A percentile compares a stretch with the other conserved stretches of the same genome.
phyloP scores from a whole-genome alignment of 2,888 invertebrate species.

The Hololepta plana region DNA sequence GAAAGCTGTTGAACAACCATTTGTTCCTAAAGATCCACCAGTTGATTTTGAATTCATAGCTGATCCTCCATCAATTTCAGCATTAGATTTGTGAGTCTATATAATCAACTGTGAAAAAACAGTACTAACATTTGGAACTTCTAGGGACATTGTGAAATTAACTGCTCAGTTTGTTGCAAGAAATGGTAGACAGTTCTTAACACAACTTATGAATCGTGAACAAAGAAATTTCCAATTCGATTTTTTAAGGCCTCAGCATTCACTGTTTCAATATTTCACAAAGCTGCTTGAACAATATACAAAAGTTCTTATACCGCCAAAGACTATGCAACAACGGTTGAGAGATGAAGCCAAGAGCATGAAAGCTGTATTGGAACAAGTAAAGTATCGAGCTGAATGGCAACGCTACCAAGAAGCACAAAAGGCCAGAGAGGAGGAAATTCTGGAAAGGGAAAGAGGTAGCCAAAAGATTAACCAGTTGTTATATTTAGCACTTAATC shows the following conservation, averaged over 20 bases:
- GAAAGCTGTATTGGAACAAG: conserved; percentile 62
- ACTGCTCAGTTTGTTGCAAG: conserved; percentile 98
- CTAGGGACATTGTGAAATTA: conserved; percentile 86
- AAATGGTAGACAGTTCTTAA: conserved; percentile 94
- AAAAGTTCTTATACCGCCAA: conserved; percentile 89
- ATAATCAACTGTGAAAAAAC: conserved; percentile 6
- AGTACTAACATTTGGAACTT: too few relatives aligned
- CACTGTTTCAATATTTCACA: conserved; percentile 95
- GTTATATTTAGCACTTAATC: not conserved
- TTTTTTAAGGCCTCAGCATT: conserved; percentile 95
- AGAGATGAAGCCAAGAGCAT: conserved; percentile 57
- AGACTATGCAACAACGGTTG: conserved; percentile 66
- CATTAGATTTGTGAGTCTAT: conserved; percentile 66
- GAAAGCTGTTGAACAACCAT: conserved; percentile 72
- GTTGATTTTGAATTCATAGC: conserved; percentile 85
- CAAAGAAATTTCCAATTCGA: conserved; percentile 98
- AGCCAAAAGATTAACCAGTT: conserved; percentile 9
- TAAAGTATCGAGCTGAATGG: conserved; percentile 93
- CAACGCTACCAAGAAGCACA: conserved; percentile 87
- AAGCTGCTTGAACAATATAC: conserved; percentile 97
- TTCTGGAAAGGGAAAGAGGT: conserved; percentile 82
- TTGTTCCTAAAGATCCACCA: conserved; percentile 83
- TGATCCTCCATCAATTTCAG: conserved; percentile 97
- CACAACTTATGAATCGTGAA: conserved; percentile 96
- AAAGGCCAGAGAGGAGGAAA: conserved; percentile 84